Percentiles rank a stretch among this genome's conserved stretches.
phyloP scores from a whole-genome alignment of 2,113 vertebrate genomes.

The Etheostoma cragini region DNA sequence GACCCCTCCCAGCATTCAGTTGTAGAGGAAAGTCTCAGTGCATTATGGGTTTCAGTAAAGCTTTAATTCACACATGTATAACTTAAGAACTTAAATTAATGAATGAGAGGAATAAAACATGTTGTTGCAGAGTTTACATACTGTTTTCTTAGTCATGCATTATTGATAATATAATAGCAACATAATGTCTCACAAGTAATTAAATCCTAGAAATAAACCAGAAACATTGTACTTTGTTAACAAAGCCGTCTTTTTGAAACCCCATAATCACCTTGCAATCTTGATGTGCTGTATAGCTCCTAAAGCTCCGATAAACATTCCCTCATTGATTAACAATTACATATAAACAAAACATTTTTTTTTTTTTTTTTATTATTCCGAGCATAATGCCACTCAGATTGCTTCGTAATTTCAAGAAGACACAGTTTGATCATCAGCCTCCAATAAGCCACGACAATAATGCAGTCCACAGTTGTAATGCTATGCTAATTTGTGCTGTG shows the following conservation, averaged over 20 bases:
- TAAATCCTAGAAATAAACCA: neutral
- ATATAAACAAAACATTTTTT: conserved; percentile 42
- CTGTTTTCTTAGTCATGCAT: neutral
- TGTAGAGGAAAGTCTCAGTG: neutral
- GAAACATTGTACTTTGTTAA: neutral
- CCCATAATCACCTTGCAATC: neutral
- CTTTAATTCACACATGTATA: neutral
- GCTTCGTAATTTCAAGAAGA: conserved; percentile 39
- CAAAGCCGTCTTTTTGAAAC: neutral
- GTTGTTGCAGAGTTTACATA: neutral
- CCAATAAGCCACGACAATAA: conserved; percentile 47
- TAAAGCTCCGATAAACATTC: conserved; percentile 9
- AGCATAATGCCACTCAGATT: conserved; percentile 8
- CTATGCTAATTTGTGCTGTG: conserved; percentile 42
- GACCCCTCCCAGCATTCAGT: conserved; percentile 16
- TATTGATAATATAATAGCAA: neutral
- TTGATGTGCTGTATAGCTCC: neutral
- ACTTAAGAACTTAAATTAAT: neutral
- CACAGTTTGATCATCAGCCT: conserved; percentile 49
- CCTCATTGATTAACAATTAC: conserved; percentile 44
- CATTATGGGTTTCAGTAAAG: neutral
- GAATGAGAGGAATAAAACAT: neutral
- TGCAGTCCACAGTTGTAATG: conserved; percentile 4
- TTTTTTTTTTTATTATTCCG: conserved; percentile 31
- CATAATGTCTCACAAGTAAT: neutral